These are phyloP conservation scores for Nomada fucata DNA, from an alignment of 2,888 invertebrate species.

Conservation along the genomic window DNA sequence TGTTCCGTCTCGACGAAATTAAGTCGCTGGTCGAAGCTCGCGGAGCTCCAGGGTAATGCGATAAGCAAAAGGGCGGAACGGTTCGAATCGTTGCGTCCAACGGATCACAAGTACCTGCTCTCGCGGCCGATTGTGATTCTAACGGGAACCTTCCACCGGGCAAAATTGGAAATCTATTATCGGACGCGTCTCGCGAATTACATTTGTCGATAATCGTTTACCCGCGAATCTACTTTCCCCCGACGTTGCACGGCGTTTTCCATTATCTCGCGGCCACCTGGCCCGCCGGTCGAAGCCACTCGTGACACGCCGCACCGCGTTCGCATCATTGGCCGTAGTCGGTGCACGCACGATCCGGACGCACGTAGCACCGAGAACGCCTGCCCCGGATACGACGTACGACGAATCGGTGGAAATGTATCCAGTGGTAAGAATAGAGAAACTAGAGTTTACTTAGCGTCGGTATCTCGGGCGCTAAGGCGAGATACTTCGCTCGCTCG, in stretches of 20 bases:
- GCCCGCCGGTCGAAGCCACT: background rate
- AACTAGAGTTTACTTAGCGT: no score
- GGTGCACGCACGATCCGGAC: background rate
- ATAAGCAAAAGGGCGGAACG: background rate
- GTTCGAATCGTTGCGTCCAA: background rate
- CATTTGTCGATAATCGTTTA: constrained; percentile 66
- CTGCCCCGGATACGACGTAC: background rate
- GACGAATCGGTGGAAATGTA: no score
- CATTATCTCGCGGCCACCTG: constrained; percentile 31
- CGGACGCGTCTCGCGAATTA: constrained; percentile 59
- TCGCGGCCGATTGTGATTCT: constrained; percentile 27
- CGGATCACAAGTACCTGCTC: background rate
- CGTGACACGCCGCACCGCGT: constrained; percentile 13
- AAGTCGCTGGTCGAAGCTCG: no score
- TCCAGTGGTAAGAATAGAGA: no score
- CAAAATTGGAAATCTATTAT: constrained; percentile 65
- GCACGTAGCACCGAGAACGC: background rate
- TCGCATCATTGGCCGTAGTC: constrained; percentile 29
- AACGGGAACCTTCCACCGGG: constrained; percentile 59
- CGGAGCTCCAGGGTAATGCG: no score
- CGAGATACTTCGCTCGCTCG: no score
- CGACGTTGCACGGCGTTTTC: constrained; percentile 44
- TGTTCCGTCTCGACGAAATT: no score
- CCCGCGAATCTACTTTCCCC: constrained; percentile 48
- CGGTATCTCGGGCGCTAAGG: no score